Evolutionary conservation across 2,113 vertebrate species (phyloP).

Genomic region (Actenoides lindsayi): DNA sequence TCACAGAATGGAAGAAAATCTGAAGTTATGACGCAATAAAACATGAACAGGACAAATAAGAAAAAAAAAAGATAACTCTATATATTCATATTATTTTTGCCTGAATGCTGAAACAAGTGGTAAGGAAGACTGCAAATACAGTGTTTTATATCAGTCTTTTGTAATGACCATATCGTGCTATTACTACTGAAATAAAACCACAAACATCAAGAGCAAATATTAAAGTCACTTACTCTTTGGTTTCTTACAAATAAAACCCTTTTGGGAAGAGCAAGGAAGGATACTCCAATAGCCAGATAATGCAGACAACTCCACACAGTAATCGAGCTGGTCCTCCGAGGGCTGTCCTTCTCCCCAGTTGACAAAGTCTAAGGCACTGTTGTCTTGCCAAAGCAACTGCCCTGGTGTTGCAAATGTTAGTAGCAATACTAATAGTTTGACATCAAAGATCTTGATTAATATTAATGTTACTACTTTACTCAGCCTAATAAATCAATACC

Average conservation of each 20-base stretch:
- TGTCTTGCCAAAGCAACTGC: constrained; percentile 87
- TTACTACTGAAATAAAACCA: not conserved
- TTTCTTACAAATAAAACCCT: constrained; percentile 88
- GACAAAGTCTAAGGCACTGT: constrained; percentile 81
- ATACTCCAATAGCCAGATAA: constrained; percentile 79
- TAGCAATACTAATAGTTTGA: not conserved
- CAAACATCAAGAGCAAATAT: not conserved
- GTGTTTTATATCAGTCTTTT: rapidly evolving
- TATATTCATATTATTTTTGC: not conserved
- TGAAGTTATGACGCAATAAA: not conserved
- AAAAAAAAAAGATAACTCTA: not conserved
- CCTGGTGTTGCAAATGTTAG: not conserved
- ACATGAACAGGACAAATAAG: not conserved
- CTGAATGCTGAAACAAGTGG: not conserved
- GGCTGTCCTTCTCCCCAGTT: constrained; percentile 83
- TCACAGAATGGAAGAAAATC: not conserved
- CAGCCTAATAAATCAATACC: not conserved
- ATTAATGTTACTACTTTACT: not conserved
- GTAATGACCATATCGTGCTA: not conserved
- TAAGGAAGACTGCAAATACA: not conserved
- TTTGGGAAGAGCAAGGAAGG: constrained; percentile 77
- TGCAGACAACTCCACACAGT: constrained; percentile 79
- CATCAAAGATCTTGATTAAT: not conserved
- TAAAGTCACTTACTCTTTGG: constrained; percentile 80
- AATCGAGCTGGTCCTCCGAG: constrained; percentile 4